These are phyloP conservation scores for Mycetomoellerius zeteki DNA, from an alignment of 1,140 invertebrate species.

Conservation along the genomic window DNA sequence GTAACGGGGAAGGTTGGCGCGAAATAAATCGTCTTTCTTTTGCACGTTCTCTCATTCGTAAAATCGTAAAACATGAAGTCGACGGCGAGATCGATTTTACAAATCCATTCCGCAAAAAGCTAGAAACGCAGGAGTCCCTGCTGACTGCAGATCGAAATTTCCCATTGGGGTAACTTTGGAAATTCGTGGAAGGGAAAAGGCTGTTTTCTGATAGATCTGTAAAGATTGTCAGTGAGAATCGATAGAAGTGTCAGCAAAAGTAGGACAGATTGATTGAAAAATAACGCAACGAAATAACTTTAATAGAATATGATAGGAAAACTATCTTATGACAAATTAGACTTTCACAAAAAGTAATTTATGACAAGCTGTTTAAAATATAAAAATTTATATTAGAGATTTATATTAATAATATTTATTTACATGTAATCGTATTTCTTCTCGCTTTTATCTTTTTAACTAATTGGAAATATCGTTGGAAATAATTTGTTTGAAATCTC, in stretches of 20 bases:
- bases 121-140: conserved; percentile 22
- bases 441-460: not conserved
- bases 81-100: conserved; percentile 74
- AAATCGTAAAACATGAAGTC: conserved; percentile 72
- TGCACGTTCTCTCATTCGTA: conserved; percentile 35
- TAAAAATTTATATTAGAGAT: not conserved
- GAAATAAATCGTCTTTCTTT: conserved; percentile 75
- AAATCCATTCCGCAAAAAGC: conserved; percentile 73
- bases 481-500: conserved; percentile 10
- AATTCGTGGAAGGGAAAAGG: not conserved
- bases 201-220: conserved; percentile 28
- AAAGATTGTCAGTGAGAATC: not conserved
- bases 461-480: not conserved
- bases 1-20: conserved; percentile 32
- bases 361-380: not conserved
- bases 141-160: conserved; percentile 30
- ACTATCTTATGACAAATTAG: not conserved
- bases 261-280: conserved; percentile 14
- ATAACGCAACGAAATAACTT: not conserved
- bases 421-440: not conserved
- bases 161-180: conserved; percentile 9
- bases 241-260: conserved; percentile 3
- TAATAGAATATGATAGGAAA: not conserved
- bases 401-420: not conserved
- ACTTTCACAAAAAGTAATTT: not conserved